Evolutionary conservation across 2,113 vertebrate genomes (phyloP), one percentile per base, ranked within the genome.

Genomic region (Scophthalmus maximus): DNA sequence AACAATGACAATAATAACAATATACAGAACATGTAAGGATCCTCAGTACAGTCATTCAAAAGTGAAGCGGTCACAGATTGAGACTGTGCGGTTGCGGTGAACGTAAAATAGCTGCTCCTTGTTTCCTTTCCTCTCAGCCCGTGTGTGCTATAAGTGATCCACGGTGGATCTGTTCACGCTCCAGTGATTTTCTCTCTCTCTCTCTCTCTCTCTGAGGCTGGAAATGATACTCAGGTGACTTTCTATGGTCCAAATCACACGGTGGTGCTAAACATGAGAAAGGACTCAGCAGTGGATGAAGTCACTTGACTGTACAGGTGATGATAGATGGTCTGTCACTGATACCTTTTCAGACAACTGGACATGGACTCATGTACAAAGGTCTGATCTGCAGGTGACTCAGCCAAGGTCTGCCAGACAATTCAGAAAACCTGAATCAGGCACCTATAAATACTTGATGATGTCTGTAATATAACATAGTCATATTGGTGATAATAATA

Each of bases 111-210:
- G 12, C 47, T 34, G 53, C 34, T 15, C 8, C 26, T 53, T 53
- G 47, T 34, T 46, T n/a, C n/a, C n/a, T n/a, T 49, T 59, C 51
- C 22, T 73, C 49, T 49, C 58, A 8, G 52, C 27, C 51, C 27
- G 50, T 73, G 65, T 58, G 58, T 51, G 18, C 47, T 40, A 59
- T 73, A 76, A 82, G 58, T 80, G 76, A 84, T 60, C 73, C 73
- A 34, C 23, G n/a, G 53, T 62, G 65, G 50, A 68, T 50, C 4
- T 68, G 51, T 46, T 44, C 20, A 66, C 62, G 76, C 69, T 56
- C 44, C 56, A 61, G 2, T 72, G 49, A 60, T 61, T 84, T 79
- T 55, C 36, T 9, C 4, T 8, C 30, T 8, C 30, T 8, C 30
- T 8, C 30, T 59, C 4, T 51, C 11, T 18, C 49, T 38, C 20